These are phyloP conservation scores for Luffia ferchaultella DNA, from an alignment of 2,888 invertebrate species.

Conservation along the genomic window DNA sequence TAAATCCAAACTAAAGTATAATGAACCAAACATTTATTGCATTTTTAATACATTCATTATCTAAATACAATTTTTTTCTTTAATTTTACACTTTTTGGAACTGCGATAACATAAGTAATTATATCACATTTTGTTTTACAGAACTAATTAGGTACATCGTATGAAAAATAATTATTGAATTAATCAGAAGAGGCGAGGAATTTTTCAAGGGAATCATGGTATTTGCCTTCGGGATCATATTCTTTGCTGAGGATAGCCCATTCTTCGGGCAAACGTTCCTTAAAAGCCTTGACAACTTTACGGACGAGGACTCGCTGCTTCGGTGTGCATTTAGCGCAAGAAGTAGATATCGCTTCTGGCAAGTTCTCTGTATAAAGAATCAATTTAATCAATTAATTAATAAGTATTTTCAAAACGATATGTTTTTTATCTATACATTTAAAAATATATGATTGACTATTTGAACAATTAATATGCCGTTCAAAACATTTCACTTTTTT, in stretches of 20 bases:
- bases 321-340: constrained; percentile 71
- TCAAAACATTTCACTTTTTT: no score
- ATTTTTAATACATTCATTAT: no score
- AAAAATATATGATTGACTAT: no score
- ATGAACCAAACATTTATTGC: no score
- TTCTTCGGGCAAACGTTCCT: constrained; percentile 67
- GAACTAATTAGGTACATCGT: neutral
- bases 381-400: no score
- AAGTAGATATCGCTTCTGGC: constrained; percentile 42
- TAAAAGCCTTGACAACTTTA: constrained; percentile 69
- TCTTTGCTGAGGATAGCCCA: constrained; percentile 72
- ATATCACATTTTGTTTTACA: neutral
- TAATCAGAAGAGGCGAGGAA: constrained; percentile 34
- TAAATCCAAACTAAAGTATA: no score
- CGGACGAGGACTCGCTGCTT: constrained; percentile 66
- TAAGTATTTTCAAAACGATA: neutral
- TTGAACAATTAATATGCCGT: no score
- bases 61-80: no score
- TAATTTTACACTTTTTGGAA: no score
- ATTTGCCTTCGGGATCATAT: constrained; percentile 72
- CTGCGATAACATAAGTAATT: no score
- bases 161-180: constrained; percentile 7
- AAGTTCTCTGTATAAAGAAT: constrained; percentile 23
- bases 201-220: constrained; percentile 64
- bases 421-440: neutral